Evolutionary conservation across 1,140 invertebrate genomes (phyloP), one percentile per base, ranked within the genome.

Genomic region (Arctopsyche grandis): DNA sequence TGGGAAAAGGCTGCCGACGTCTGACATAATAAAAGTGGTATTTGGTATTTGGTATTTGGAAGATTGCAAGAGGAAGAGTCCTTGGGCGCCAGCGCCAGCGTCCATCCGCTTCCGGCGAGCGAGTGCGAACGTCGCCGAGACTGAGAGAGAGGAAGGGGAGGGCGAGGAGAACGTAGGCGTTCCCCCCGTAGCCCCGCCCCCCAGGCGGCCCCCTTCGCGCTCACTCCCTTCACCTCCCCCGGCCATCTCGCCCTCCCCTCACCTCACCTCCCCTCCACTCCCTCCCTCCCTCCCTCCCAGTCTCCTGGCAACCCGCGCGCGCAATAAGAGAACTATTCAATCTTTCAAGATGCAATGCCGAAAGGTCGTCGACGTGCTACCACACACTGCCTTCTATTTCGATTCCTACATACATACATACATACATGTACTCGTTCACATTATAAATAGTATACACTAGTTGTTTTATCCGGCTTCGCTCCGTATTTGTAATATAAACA

Each of bases 161-260:
- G 52, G 43, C 26, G 58, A 21, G 73, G 22, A 16, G 29, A 38
- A 38, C 7, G 58, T 75, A 75, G 80, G 80, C 80, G 80, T 75
- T 63, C 78, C 73, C 79, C 81, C 73, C 19, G 44, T 66, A 73
- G 76, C 75, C 79, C 81, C 81, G 75, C 75, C 81, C 77, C 77
- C 78, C 63, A 26, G 70, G 44, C 7, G n/a, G 75, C 58, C 69
- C 75, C 76, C 43, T n/a, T 10, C 29, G 29, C 75, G 63, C 66
- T 21, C 69, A 10, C 21, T 12, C 43, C 14, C 58, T 19, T 75
- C 29, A 73, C 75, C 24, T 19, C 78, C 29, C 77, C 79, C 4
- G 71, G n/a, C 71, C 78, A 46, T 52, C 63, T 5, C n/a, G 69
- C 44, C 58, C 75, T 75, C 63, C 5, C 66, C 1, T 24, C 75